phyloP scores from a whole-genome alignment of 1,140 invertebrate genomes.

The Micrasema minimum region DNA sequence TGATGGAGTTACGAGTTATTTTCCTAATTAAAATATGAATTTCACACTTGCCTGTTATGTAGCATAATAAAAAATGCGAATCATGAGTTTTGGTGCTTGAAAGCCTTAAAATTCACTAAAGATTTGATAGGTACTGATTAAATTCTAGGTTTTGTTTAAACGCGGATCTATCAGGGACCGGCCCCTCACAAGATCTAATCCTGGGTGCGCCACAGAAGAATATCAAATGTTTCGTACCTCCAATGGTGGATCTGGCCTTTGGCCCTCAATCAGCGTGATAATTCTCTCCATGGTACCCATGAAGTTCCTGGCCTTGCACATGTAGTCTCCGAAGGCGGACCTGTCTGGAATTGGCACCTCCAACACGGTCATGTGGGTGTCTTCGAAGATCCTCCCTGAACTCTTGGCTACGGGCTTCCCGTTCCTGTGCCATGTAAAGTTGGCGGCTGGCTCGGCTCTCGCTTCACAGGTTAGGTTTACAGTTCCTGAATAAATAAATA shows the following conservation, averaged over 20 bases:
- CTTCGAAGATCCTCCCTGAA: slow-evolving; percentile 57
- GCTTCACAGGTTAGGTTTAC: slow-evolving; percentile 69
- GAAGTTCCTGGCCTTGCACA: slow-evolving; percentile 66
- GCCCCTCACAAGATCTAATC: too few species aligned
- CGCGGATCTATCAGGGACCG: too few species aligned
- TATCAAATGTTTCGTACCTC: too few species aligned
- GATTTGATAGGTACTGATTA: too few species aligned
- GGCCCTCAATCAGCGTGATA: slow-evolving; percentile 64
- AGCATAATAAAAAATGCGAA: too few species aligned
- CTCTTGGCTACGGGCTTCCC: slow-evolving; percentile 57
- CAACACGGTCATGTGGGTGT: slow-evolving; percentile 58
- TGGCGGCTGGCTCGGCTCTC: slow-evolving; percentile 67
- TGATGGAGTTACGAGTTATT: too few species aligned
- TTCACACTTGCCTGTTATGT: too few species aligned
- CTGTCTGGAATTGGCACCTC: slow-evolving; percentile 63
- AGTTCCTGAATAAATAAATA: slow-evolving; percentile 55
- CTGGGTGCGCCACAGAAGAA: too few species aligned
- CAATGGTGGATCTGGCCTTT: slow-evolving; percentile 63
- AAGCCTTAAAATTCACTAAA: too few species aligned
- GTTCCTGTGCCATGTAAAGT: slow-evolving; percentile 67
- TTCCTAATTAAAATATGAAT: too few species aligned
- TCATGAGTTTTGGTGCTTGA: too few species aligned
- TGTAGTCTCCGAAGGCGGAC: slow-evolving; percentile 66
- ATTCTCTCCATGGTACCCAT: slow-evolving; percentile 65
- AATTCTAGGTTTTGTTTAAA: too few species aligned